Percentiles rank a stretch among this genome's conserved stretches.
Evolutionary conservation across 2,113 vertebrate species (phyloP).

Genomic region (Corynorhinus townsendii): DNA sequence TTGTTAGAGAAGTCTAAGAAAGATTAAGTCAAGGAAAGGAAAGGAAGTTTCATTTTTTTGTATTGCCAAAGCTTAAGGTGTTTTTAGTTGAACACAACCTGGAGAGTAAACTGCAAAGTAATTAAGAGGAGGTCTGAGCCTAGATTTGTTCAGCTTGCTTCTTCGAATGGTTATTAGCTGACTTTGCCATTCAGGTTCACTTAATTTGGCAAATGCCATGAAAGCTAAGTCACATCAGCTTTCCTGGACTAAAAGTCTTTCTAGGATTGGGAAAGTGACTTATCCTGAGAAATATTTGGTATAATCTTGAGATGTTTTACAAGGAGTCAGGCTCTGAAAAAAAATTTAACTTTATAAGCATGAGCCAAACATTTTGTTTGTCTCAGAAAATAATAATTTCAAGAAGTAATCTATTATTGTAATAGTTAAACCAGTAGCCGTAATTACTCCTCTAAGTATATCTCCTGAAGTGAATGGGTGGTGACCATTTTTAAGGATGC

Average conservation of each 20-base stretch:
- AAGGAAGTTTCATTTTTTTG: background rate
- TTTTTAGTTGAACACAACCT: background rate
- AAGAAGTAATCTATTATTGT: background rate
- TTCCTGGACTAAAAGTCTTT: background rate
- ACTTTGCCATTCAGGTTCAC: constrained; percentile 14
- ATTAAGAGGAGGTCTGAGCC: constrained; percentile 17
- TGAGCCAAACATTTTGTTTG: background rate
- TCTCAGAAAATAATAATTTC: background rate
- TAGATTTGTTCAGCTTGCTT: constrained; percentile 38
- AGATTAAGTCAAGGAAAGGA: background rate
- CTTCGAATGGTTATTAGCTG: constrained; percentile 32
- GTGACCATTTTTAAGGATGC: background rate
- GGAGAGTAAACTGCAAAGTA: constrained; percentile 23
- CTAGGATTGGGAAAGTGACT: background rate
- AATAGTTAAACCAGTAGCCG: background rate
- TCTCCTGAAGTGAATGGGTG: background rate
- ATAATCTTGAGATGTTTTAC: background rate
- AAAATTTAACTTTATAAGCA: background rate
- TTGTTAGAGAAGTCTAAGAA: background rate
- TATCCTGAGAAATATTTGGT: background rate
- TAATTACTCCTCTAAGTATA: background rate
- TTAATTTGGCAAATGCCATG: constrained; percentile 18
- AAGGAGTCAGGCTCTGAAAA: background rate
- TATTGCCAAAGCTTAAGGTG: background rate
- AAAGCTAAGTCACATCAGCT: background rate